phyloP scores from a whole-genome alignment of 2,797 vertebrate genomes.

The Pyrocephalus nanus region DNA sequence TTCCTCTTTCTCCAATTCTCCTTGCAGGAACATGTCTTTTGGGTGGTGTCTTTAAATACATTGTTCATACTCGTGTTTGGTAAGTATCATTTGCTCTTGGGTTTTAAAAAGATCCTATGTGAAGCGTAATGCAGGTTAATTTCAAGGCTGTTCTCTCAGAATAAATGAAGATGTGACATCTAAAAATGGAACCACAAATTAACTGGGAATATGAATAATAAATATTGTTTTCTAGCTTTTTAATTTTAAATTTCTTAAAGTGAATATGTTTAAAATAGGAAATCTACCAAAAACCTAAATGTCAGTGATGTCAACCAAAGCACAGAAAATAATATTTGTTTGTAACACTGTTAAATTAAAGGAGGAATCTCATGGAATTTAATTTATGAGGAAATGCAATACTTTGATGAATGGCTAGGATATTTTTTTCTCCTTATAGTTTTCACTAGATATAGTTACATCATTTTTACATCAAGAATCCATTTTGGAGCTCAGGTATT shows the following conservation, averaged over 20 bases:
- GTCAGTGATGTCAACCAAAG: neutral
- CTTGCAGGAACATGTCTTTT: conserved; percentile 95
- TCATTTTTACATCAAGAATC: neutral
- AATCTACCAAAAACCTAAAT: neutral
- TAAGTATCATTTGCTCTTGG: conserved; percentile 73
- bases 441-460: neutral
- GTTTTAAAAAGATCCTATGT: neutral
- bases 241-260: neutral
- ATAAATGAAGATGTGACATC: neutral
- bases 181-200: neutral
- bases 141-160: neutral
- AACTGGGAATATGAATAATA: neutral
- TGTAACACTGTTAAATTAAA: neutral
- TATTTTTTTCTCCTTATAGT: neutral
- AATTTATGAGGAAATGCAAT: neutral
- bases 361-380: neutral
- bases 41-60: conserved; percentile 98
- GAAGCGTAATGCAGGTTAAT: neutral
- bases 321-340: neutral
- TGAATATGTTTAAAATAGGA: neutral
- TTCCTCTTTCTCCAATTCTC: neutral
- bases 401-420: neutral
- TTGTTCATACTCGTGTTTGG: conserved; percentile 98
- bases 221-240: neutral
- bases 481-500: neutral